Evolutionary conservation across 2,113 vertebrate species (phyloP).

Genomic region (Phrynocephalus versicolor): DNA sequence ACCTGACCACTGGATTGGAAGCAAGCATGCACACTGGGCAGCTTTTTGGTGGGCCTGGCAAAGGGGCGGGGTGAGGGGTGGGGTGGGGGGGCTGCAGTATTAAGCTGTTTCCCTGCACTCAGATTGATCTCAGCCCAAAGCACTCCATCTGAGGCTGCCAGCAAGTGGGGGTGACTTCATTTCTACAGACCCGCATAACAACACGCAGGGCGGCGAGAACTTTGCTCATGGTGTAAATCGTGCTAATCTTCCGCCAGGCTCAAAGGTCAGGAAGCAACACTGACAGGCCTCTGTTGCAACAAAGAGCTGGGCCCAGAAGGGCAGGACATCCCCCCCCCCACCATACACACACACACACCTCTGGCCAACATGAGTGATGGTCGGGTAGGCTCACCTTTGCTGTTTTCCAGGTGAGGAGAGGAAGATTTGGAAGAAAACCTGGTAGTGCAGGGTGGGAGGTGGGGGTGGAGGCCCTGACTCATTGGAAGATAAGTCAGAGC

Average conservation of each 20-base stretch:
- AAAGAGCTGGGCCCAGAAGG: not conserved
- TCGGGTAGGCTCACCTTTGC: not conserved
- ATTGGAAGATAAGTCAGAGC: not conserved
- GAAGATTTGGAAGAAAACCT: not conserved
- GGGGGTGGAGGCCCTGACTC: no score
- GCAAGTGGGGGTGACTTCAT: slow-evolving; percentile 5
- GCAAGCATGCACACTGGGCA: no score
- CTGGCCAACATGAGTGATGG: not conserved
- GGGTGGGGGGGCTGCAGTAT: no score
- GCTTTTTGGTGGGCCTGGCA: no score
- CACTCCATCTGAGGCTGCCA: not conserved
- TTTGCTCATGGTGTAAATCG: not conserved
- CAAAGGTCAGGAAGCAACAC: slow-evolving; percentile 10
- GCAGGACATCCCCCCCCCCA: not conserved
- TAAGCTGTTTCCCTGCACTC: no score
- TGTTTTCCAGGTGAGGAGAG: no score
- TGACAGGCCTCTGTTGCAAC: not conserved
- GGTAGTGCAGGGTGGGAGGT: not conserved
- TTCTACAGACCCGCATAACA: no score
- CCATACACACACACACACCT: no score
- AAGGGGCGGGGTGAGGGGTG: no score
- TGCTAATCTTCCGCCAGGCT: not conserved
- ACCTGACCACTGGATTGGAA: no score
- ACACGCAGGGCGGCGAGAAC: not conserved
- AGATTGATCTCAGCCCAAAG: not conserved